A percentile compares a stretch with the other conserved stretches of the same genome.
Evolutionary conservation across 1,140 invertebrate species (phyloP).

Genomic region (Nilaparvata lugens): DNA sequence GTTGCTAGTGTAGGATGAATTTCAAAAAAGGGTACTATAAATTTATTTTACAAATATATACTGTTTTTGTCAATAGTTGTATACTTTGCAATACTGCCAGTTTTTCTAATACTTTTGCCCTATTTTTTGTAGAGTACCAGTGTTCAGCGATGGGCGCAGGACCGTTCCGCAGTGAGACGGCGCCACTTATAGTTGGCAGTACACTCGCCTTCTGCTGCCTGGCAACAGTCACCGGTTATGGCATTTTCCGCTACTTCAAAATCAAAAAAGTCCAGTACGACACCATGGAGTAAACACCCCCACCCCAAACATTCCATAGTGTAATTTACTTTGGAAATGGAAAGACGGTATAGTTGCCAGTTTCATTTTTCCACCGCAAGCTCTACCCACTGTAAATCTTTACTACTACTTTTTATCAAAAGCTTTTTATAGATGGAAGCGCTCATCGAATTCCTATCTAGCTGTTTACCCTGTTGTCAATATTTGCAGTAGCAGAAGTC

Average conservation of each 20-base stretch:
- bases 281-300: slow-evolving; percentile 81
- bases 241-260: slow-evolving; percentile 77
- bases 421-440: no score
- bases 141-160: slow-evolving; percentile 27
- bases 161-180: slow-evolving; percentile 61
- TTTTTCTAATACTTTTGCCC: not conserved
- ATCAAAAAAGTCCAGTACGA: slow-evolving; percentile 87
- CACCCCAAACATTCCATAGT: no score
- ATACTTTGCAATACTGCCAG: not conserved
- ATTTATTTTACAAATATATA: not conserved
- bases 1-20: no score
- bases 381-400: no score
- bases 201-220: slow-evolving; percentile 70
- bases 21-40: no score
- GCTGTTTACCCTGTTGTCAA: no score
- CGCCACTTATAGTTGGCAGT: slow-evolving; percentile 79
- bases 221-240: slow-evolving; percentile 71
- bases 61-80: not conserved
- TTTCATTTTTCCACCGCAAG: no score
- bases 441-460: no score
- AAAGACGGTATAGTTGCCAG: no score
- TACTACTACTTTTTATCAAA: no score
- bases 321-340: no score
- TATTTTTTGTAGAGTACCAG: slow-evolving; percentile 26
- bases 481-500: no score